Evolutionary conservation across 2,797 vertebrate genomes (phyloP), one percentile per base, ranked within the genome.

Genomic region (Valencia hispanica): DNA sequence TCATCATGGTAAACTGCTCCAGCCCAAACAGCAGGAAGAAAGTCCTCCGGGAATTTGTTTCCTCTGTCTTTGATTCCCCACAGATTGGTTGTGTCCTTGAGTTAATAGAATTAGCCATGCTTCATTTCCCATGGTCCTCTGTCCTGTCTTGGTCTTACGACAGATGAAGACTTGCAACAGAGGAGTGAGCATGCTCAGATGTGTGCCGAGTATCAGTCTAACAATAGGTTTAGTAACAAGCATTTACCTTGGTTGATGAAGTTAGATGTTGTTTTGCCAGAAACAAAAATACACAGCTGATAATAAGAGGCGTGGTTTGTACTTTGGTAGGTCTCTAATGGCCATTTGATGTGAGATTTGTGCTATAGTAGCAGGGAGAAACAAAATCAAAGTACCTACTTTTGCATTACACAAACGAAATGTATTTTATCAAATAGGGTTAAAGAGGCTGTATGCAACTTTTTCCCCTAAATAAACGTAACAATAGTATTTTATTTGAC

Each of bases 31-130:
- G 91, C 89, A 91, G 86, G 91, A 93, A 91, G 83, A 83, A 50
- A 68, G 78, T 95, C 95, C 89, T 73, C 90, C 90, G 94, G 92
- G 87, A 93, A 86, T 92, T 79, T 91, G 85, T 74, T 92, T 90
- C 85, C 79, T 81, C 75, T 78, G 85, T 82, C 87, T 92, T 93
- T 90, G 92, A 94, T 94, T 93, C 92, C 91, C 93, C 91, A 88
- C 89, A 92, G 93, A 95, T 94, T 92, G 90, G 89, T 94, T 93
- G 92, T 94, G 91, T 94, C 93, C 84, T 86, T 9, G 76, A 73
- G 78, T 93, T 95, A 95, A 96, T 94, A 93, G 87, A 93, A 95
- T 96, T 96, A 95, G 90, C 86, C 90, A 93, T 88, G 94, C 93
- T 94, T 94, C 92, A 94, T 94, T 95, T 95, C 93, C 90, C 93